A percentile compares a stretch with the other conserved stretches of the same genome.
Conservation (phyloP, 2,888 invertebrate genomes). For the Ectemnius lituratus region DNA sequence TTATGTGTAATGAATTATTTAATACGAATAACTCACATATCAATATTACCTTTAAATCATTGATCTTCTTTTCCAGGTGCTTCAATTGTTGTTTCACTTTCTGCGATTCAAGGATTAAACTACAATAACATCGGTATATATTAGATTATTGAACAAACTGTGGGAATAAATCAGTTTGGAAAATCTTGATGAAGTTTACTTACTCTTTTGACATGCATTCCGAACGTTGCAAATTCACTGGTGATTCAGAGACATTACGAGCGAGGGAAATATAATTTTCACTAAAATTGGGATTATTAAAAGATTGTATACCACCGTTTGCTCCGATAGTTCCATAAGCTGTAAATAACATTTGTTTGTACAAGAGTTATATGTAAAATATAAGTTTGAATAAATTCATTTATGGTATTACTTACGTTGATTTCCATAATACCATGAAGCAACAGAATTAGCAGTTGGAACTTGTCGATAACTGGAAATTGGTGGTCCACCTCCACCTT, state of each 20-base stretch:
- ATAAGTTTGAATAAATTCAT: background rate
- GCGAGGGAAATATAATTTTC: constrained; percentile 79
- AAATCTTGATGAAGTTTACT: constrained; percentile 43
- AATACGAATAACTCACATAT: background rate
- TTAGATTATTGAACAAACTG: background rate
- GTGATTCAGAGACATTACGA: constrained; percentile 73
- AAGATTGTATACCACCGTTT: constrained; percentile 69
- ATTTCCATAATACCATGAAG: constrained; percentile 78
- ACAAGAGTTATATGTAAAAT: background rate
- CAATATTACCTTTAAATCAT: constrained; percentile 79
- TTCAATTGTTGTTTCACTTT: constrained; percentile 81
- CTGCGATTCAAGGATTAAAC: constrained; percentile 81
- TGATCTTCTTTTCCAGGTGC: constrained; percentile 82
- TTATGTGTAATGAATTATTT: background rate
- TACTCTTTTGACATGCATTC: constrained; percentile 77
- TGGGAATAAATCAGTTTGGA: constrained; percentile 10
- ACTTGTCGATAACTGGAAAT: constrained; percentile 77
- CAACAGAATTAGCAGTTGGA: constrained; percentile 78
- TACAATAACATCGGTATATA: constrained; percentile 48
- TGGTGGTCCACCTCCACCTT: constrained; percentile 70
- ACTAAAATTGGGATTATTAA: constrained; percentile 71
- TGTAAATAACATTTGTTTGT: constrained; percentile 36
- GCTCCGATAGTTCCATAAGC: constrained; percentile 70
- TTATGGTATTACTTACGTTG: constrained; percentile 68
- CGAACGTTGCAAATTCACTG: constrained; percentile 70